Evolutionary conservation across 2,113 vertebrate species (phyloP).

Genomic region (Osmerus eperlanus): DNA sequence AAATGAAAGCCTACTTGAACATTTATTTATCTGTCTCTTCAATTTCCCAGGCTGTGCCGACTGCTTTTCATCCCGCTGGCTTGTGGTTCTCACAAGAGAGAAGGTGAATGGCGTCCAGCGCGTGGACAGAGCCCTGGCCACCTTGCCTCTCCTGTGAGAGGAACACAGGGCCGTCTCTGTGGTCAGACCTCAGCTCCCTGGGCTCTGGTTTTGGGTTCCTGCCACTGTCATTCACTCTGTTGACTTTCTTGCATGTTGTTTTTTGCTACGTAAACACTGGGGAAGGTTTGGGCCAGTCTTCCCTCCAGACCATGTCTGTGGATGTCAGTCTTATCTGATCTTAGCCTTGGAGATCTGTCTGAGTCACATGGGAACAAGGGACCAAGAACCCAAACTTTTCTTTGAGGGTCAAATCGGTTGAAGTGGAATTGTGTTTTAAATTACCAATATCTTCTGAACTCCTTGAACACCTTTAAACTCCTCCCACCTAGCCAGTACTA

Average conservation of each 20-base stretch:
- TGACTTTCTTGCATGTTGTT: slow-evolving; percentile 61
- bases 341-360: slow-evolving; percentile 18
- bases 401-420: not conserved
- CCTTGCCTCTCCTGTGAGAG: slow-evolving; percentile 26
- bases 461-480: slow-evolving; percentile 36
- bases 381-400: not conserved
- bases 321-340: slow-evolving; percentile 62
- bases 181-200: slow-evolving; percentile 28
- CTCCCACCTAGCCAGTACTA: slow-evolving; percentile 1
- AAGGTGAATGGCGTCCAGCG: slow-evolving; percentile 20
- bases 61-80: not conserved
- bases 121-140: not conserved
- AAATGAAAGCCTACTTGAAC: no score
- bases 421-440: no score
- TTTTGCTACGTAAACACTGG: slow-evolving; percentile 62
- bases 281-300: slow-evolving; percentile 49
- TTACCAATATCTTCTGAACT: slow-evolving; percentile 29
- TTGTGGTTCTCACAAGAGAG: slow-evolving; percentile 20
- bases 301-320: slow-evolving; percentile 47
- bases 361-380: slow-evolving; percentile 3
- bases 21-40: no score
- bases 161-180: slow-evolving; percentile 24
- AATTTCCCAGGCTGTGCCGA: no score
- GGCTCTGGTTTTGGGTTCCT: slow-evolving; percentile 43
- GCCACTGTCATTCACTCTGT: slow-evolving; percentile 51